Evolutionary conservation across 2,888 invertebrate species (phyloP), one percentile per base, ranked within the genome.

Genomic region (Psylliodes chrysocephalus): DNA sequence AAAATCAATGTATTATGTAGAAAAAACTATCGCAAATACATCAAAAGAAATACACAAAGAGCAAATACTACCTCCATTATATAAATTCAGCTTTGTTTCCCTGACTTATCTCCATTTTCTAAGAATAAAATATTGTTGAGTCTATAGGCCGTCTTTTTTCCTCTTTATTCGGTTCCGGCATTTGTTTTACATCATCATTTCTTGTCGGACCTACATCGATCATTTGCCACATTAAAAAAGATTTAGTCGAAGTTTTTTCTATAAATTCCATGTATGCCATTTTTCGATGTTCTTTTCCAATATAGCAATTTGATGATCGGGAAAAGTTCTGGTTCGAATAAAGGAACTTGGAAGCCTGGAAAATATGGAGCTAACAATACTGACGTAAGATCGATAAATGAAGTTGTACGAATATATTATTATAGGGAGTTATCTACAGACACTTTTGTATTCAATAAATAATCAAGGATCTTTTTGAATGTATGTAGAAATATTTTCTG

Each of bases 111-210:
- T 52, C 22, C 15, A 38, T 17, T 53, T 19, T 53, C 22, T 7
- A 40, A 15, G 53, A 38, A 53, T 53, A 53, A 53, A 53, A 53
- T 53, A 53, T 53, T 19, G 19, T 8, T 1, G 8, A 35, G 38
- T 10, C 33, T 33, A n/a, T 5, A 33, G 33, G 10, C n/a, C 4
- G 7, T 33, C 8, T 33, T 33, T 33, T 7, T 10, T 33, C 4
- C 33, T 2, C 6, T 33, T 33, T 33, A 2, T 10, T 33, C 10
- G 33, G 22, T 46, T 46, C 6, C 12, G 25, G 22, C 22, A 46
- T 46, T 46, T 46, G 46, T 22, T 46, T 19, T n/a, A 46, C 10
- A 22, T 22, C 19, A 22, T 19, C 46, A 22, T 46, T 44, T 44
- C 19, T 44, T 46, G 46, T 46, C 10, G 22, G 12, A 3, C 7